A percentile compares a stretch with the other conserved stretches of the same genome.
Evolutionary conservation across 2,888 invertebrate genomes (phyloP).

Genomic region (Calephelis perditalis): DNA sequence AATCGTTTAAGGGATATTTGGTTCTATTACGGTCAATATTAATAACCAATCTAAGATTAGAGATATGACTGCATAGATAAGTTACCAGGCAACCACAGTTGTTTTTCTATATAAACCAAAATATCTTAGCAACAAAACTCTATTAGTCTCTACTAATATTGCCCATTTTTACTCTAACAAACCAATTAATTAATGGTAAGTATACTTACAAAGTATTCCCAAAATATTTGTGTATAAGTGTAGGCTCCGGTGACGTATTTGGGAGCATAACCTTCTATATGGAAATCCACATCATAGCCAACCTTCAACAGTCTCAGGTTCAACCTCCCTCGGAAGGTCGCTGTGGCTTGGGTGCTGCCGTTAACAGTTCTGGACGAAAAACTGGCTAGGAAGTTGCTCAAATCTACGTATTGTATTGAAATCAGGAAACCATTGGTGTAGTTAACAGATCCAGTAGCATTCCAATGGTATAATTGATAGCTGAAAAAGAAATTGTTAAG

Average conservation of each 20-base stretch:
- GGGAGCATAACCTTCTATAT: slow-evolving; percentile 31
- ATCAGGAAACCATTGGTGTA: slow-evolving; percentile 54
- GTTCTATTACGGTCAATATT: too few species aligned
- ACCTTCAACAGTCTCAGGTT: slow-evolving; percentile 38
- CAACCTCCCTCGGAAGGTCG: slow-evolving; percentile 33
- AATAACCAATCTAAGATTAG: too few species aligned
- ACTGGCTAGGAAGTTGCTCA: slow-evolving; percentile 28
- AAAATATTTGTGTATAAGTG: slow-evolving; percentile 27
- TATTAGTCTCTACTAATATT: too few species aligned
- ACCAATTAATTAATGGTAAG: too few species aligned
- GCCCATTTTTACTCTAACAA: too few species aligned
- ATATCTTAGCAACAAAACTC: too few species aligned
- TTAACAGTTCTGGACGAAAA: slow-evolving; percentile 27
- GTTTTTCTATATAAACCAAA: too few species aligned
- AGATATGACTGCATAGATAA: too few species aligned
- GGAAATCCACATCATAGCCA: slow-evolving; percentile 46
- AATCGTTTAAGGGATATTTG: too few species aligned
- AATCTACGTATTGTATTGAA: slow-evolving; percentile 45
- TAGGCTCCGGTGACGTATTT: slow-evolving; percentile 43
- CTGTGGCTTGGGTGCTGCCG: slow-evolving; percentile 25
- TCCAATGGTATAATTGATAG: slow-evolving; percentile 41
- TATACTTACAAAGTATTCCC: slow-evolving; percentile 37
- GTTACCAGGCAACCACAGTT: too few species aligned
- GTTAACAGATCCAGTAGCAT: slow-evolving; percentile 40
- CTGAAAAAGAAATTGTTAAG: slow-evolving; percentile 35